These are phyloP conservation scores for Sebastes matsubarae DNA, from an alignment of 2,797 vertebrate species.

Conservation along the genomic window DNA sequence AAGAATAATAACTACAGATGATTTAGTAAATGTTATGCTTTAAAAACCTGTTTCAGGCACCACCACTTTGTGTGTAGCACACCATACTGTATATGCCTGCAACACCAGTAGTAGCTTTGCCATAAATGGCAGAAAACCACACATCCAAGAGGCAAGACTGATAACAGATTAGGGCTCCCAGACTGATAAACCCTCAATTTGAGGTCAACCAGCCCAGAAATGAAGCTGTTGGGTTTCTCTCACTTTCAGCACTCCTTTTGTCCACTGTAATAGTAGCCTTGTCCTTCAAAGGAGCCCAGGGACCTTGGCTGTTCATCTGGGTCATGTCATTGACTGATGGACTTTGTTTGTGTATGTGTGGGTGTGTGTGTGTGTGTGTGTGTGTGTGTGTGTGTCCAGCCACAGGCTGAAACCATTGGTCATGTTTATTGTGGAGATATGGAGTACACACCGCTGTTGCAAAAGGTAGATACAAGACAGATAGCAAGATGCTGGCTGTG, in stretches of 20 bases:
- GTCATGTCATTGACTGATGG: constrained; percentile 50
- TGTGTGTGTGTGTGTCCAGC: not conserved
- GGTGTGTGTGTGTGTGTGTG: not conserved
- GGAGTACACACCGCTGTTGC: not conserved
- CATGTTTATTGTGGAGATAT: constrained; percentile 26
- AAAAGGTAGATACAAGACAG: constrained; percentile 28
- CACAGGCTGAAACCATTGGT: constrained; percentile 12
- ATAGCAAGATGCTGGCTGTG: not conserved
- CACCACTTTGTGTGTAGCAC: no score
- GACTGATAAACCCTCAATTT: not conserved
- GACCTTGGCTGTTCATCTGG: constrained; percentile 27
- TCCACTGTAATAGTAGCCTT: constrained; percentile 40
- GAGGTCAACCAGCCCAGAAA: not conserved
- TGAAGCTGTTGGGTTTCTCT: constrained; percentile 16
- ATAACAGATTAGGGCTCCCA: not conserved
- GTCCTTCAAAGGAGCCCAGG: constrained; percentile 34
- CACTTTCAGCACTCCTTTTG: constrained; percentile 23
- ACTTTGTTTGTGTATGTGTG: not conserved
- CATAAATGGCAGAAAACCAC: not conserved
- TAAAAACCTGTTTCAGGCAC: no score
- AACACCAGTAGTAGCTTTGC: not conserved
- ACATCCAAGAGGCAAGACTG: not conserved
- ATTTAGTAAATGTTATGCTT: no score
- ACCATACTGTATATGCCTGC: not conserved
- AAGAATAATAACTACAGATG: no score